A percentile compares a stretch with the other conserved stretches of the same genome.
Conservation (phyloP, 2,797 vertebrate species). For the Bradypus variegatus region DNA sequence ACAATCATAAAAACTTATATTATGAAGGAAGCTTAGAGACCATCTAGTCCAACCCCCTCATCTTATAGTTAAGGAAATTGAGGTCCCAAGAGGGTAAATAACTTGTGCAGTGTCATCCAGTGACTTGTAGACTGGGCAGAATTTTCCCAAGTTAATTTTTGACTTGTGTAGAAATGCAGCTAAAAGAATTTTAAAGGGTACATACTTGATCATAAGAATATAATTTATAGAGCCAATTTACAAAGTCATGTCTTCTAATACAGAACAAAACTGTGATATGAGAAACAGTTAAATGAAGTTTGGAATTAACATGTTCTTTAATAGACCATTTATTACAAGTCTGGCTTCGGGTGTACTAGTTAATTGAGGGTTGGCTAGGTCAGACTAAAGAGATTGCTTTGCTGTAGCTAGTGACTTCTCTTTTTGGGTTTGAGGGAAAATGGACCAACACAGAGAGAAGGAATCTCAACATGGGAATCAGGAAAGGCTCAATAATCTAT, state of each 20-base stretch:
- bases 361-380: neutral
- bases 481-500: neutral
- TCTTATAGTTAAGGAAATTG: constrained; percentile 46
- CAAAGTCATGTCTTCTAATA: constrained; percentile 9
- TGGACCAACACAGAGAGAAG: neutral
- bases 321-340: neutral
- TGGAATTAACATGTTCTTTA: constrained; percentile 9
- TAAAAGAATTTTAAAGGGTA: constrained; percentile 35
- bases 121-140: constrained; percentile 32
- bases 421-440: neutral
- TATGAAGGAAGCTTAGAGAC: constrained; percentile 19
- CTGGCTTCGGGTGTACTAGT: neutral
- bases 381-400: constrained; percentile 22
- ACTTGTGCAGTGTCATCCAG: constrained; percentile 12
- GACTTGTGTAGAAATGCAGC: neutral
- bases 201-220: neutral
- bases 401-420: constrained; percentile 11
- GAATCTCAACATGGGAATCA: neutral
- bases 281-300: constrained; percentile 24
- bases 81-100: constrained; percentile 14
- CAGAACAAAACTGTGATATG: neutral
- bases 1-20: constrained; percentile 32
- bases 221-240: neutral
- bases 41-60: neutral
- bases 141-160: constrained; percentile 31